Percentiles rank a stretch among this genome's conserved stretches.
These are phyloP conservation scores for Cyclophora punctaria DNA, from an alignment of 2,888 invertebrate species.

Conservation along the genomic window DNA sequence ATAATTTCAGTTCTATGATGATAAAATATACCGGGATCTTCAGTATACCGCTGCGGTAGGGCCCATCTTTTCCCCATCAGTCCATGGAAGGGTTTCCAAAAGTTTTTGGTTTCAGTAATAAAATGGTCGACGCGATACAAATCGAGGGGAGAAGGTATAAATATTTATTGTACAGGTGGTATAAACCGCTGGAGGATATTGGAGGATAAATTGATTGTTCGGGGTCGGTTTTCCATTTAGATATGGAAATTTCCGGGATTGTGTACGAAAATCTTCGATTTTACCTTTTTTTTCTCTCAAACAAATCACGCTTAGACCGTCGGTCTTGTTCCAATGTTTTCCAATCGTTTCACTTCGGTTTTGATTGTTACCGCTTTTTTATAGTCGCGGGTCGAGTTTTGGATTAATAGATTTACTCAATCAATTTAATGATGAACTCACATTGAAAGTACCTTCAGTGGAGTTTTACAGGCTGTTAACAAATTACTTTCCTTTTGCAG, in stretches of 20 bases:
- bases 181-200: slow-evolving; percentile 73
- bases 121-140: slow-evolving; percentile 48
- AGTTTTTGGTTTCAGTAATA: slow-evolving; percentile 35
- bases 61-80: slow-evolving; percentile 4
- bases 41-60: not conserved
- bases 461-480: too few relatives aligned
- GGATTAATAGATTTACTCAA: too few relatives aligned
- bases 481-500: too few relatives aligned
- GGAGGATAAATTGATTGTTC: slow-evolving; percentile 75
- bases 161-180: slow-evolving; percentile 75
- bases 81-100: slow-evolving; percentile 14
- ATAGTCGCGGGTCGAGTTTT: too few relatives aligned
- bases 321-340: slow-evolving; percentile 29
- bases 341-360: slow-evolving; percentile 21
- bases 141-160: slow-evolving; percentile 64
- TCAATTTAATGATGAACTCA: too few relatives aligned
- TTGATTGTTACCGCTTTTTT: too few relatives aligned
- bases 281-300: slow-evolving; percentile 54
- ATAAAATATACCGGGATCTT: too few relatives aligned
- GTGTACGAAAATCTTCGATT: slow-evolving; percentile 72
- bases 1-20: too few relatives aligned
- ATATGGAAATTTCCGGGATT: slow-evolving; percentile 75
- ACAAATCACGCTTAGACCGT: slow-evolving; percentile 58
- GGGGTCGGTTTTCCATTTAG: slow-evolving; percentile 76
- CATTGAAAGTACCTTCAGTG: too few relatives aligned